Conservation (phyloP, 2,888 invertebrate genomes). For the Mesorhabditis sp. region DNA sequence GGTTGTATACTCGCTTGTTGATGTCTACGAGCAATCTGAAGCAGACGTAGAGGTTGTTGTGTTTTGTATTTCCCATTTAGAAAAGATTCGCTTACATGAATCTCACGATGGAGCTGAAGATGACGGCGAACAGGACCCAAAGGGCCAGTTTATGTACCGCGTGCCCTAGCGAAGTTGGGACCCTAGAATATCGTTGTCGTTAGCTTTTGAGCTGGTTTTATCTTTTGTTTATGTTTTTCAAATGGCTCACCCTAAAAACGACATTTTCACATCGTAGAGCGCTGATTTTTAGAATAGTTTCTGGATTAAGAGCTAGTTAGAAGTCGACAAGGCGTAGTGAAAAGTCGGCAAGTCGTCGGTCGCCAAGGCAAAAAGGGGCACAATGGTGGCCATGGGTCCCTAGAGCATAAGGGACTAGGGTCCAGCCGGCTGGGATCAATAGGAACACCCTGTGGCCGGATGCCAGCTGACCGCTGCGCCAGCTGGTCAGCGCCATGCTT, state of each 20-base stretch:
- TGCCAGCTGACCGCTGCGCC: too few relatives aligned
- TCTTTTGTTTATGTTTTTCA: not conserved
- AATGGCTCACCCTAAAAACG: not conserved
- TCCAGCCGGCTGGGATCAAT: too few relatives aligned
- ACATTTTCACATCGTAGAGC: too few relatives aligned
- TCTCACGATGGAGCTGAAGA: slow-evolving; percentile 29
- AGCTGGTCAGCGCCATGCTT: too few relatives aligned
- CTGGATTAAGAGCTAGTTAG: too few relatives aligned
- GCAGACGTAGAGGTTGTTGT: not conserved
- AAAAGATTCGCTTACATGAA: slow-evolving; percentile 28
- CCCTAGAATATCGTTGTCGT: not conserved
- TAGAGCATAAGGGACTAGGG: too few relatives aligned
- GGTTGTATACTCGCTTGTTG: slow-evolving; percentile 51
- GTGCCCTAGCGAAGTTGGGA: not conserved
- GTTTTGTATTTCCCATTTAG: not conserved
- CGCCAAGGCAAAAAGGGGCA: too few relatives aligned
- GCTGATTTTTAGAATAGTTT: too few relatives aligned
- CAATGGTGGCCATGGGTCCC: too few relatives aligned
- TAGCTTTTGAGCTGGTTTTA: not conserved
- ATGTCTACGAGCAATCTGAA: slow-evolving; percentile 46
- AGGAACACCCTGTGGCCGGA: too few relatives aligned
- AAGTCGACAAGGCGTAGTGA: too few relatives aligned
- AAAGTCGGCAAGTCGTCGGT: too few relatives aligned
- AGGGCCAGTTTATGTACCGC: slow-evolving; percentile 26
- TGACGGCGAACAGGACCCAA: slow-evolving; percentile 30